Evolutionary conservation across 2,888 invertebrate genomes (phyloP).

Genomic region (Podotricha telesiphe): DNA sequence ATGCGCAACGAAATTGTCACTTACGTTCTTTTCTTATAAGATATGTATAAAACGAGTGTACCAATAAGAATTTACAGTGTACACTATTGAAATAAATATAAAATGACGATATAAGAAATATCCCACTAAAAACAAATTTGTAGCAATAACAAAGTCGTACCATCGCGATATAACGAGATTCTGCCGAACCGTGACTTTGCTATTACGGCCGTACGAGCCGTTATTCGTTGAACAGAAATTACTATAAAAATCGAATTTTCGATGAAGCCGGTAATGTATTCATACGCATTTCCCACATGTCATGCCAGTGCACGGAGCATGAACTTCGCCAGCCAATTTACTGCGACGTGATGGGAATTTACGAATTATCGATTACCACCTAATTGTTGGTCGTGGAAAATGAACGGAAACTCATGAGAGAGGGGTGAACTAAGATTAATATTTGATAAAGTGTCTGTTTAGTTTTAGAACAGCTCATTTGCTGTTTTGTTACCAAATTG

Average conservation of each 20-base stretch:
- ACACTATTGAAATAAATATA: conserved; percentile 22
- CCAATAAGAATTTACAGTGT: conserved; percentile 6
- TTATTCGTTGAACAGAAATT: conserved; percentile 49
- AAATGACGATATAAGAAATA: conserved; percentile 22
- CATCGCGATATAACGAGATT: conserved; percentile 43
- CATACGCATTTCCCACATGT: conserved; percentile 58
- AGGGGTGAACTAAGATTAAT: conserved; percentile 12
- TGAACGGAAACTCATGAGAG: neutral
- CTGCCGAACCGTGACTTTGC: conserved; percentile 39
- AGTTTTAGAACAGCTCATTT: neutral
- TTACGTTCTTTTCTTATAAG: neutral
- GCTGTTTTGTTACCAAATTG: neutral
- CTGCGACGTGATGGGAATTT: conserved; percentile 63
- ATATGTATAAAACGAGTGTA: neutral
- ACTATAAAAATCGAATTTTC: conserved; percentile 58
- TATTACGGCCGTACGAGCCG: conserved; percentile 45
- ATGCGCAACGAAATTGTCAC: neutral
- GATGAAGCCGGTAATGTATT: conserved; percentile 59
- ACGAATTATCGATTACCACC: conserved; percentile 57
- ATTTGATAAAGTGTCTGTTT: neutral
- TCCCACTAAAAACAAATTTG: conserved; percentile 37
- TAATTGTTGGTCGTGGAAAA: conserved; percentile 49
- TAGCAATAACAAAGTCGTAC: conserved; percentile 32
- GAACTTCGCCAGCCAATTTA: conserved; percentile 64
- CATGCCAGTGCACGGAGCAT: conserved; percentile 56